Percentiles rank a stretch among this genome's conserved stretches.
Conservation (phyloP, 2,113 vertebrate genomes). For the Charadrius vociferus region DNA sequence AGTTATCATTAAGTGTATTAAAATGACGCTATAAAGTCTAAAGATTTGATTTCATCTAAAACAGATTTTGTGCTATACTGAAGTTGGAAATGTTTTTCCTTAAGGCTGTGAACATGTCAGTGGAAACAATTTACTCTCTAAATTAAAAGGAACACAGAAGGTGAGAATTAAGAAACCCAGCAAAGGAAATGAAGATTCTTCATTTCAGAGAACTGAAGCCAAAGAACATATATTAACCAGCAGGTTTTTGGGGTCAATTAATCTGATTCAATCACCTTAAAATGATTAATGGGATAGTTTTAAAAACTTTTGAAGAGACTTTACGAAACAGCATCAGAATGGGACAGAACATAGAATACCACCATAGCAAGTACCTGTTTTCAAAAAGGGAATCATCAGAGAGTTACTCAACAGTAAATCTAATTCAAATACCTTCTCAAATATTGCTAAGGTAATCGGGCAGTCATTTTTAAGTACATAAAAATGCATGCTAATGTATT, state of each 20-base stretch:
- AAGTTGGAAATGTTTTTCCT: background rate
- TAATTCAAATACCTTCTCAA: background rate
- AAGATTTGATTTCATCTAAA: background rate
- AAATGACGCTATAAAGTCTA: background rate
- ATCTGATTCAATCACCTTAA: background rate
- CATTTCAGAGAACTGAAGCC: background rate
- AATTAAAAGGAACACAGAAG: background rate
- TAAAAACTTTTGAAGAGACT: background rate
- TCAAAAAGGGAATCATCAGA: background rate
- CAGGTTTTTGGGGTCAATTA: background rate
- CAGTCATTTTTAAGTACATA: background rate
- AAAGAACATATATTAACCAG: background rate
- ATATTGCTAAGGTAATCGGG: background rate
- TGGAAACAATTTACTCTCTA: constrained; percentile 24
- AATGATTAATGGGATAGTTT: background rate
- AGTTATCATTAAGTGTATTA: background rate
- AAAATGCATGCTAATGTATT: background rate
- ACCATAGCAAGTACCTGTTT: background rate
- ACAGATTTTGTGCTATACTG: background rate
- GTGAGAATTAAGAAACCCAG: background rate
- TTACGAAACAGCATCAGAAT: background rate
- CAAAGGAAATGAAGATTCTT: background rate
- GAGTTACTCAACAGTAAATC: background rate
- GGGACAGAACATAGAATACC: background rate
- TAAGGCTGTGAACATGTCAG: background rate